phyloP scores from a whole-genome alignment of 2,797 vertebrate genomes.

The Pseudocheirus occidentalis region DNA sequence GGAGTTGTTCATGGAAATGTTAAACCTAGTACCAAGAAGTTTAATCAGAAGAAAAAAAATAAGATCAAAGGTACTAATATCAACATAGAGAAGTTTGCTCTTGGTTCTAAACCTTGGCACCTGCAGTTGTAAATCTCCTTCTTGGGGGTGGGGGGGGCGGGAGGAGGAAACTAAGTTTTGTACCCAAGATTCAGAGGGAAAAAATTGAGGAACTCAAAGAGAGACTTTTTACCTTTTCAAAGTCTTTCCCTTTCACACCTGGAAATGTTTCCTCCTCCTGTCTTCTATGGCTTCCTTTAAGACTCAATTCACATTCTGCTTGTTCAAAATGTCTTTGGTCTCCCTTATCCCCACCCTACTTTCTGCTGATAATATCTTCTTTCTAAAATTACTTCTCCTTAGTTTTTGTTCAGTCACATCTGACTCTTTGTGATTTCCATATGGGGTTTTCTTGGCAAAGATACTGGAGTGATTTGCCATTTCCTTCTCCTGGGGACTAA shows the following conservation, averaged over 20 bases:
- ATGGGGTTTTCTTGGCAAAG: neutral
- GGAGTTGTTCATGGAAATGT: neutral
- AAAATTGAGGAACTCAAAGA: neutral
- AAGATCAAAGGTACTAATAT: neutral
- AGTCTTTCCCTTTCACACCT: neutral
- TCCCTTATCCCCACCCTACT: no score
- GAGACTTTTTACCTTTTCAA: neutral
- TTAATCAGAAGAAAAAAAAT: neutral
- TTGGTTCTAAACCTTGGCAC: neutral
- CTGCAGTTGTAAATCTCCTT: neutral
- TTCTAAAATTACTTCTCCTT: no score
- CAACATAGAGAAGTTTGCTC: neutral
- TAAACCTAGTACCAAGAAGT: neutral
- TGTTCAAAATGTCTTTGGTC: neutral
- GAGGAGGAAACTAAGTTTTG: no score
- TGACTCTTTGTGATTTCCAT: neutral
- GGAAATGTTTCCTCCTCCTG: neutral
- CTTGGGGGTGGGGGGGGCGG: no score
- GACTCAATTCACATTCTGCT: no score
- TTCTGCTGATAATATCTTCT: no score
- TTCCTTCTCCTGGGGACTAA: neutral
- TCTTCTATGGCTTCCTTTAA: no score
- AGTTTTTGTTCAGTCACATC: neutral
- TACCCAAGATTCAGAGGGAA: neutral
- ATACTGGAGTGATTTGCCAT: neutral